A percentile compares a stretch with the other conserved stretches of the same genome.
These are phyloP conservation scores for Etheostoma spectabile DNA, from an alignment of 2,113 vertebrate species.

Conservation along the genomic window DNA sequence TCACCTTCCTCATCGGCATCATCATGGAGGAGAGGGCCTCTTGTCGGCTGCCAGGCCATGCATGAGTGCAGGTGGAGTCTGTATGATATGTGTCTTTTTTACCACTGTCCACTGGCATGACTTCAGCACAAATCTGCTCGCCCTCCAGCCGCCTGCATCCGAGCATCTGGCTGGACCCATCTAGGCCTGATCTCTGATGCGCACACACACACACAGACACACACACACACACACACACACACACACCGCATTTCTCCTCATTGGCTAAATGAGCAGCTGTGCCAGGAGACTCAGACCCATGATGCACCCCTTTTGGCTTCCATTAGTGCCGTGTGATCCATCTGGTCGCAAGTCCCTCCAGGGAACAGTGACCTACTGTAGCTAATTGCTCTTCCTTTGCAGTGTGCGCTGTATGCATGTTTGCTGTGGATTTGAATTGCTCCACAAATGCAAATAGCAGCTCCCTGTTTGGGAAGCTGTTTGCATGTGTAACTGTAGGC, in stretches of 20 bases:
- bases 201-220: background rate
- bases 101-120: background rate
- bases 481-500: slow-evolving; percentile 66
- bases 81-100: slow-evolving; percentile 5
- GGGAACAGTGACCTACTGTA: slow-evolving; percentile 71
- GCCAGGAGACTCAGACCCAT: slow-evolving; percentile 70
- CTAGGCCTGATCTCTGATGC: slow-evolving; percentile 56
- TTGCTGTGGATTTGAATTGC: slow-evolving; percentile 65
- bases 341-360: slow-evolving; percentile 72
- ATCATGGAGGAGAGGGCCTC: background rate
- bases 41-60: background rate
- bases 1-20: slow-evolving; percentile 7
- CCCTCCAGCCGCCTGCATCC: slow-evolving; percentile 10
- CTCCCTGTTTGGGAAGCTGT: slow-evolving; percentile 36
- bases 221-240: background rate
- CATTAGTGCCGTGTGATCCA: slow-evolving; percentile 78
- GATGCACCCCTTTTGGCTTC: slow-evolving; percentile 73
- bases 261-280: slow-evolving; percentile 78
- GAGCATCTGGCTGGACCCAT: slow-evolving; percentile 64
- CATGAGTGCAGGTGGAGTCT: slow-evolving; percentile 38
- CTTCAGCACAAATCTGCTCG: slow-evolving; percentile 3
- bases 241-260: slow-evolving; percentile 46
- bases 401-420: slow-evolving; percentile 51
- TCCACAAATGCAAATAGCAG: slow-evolving; percentile 66
- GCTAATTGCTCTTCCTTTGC: slow-evolving; percentile 67